Conservation (phyloP, 2,888 invertebrate species). For the Halictus quadricinctus region DNA sequence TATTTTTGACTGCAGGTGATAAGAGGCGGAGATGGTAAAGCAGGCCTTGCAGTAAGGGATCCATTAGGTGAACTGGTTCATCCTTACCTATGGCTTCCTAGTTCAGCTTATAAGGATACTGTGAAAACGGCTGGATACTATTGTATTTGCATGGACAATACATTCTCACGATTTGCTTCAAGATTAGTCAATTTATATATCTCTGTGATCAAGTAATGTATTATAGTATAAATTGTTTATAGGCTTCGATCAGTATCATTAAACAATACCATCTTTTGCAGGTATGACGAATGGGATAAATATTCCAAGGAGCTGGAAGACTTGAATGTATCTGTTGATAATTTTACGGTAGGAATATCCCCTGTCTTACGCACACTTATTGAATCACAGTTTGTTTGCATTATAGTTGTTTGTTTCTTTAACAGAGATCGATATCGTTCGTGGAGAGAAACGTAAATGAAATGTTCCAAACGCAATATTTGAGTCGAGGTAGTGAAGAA, state of each 20-base stretch:
- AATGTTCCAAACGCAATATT: conserved; percentile 92
- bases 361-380: not conserved
- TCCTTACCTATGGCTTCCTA: conserved; percentile 95
- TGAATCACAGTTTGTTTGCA: not conserved
- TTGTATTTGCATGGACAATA: conserved; percentile 95
- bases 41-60: conserved; percentile 94
- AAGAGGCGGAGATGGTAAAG: conserved; percentile 96
- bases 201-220: conserved; percentile 89
- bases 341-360: conserved; percentile 90
- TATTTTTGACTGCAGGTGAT: conserved; percentile 86
- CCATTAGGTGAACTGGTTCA: conserved; percentile 93
- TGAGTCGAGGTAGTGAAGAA: conserved; percentile 90
- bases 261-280: conserved; percentile 61
- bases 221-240: not conserved
- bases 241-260: not conserved
- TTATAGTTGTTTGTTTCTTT: conserved; percentile 56
- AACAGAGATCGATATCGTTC: conserved; percentile 88
- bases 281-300: conserved; percentile 96
- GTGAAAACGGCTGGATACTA: conserved; percentile 92
- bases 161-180: conserved; percentile 94
- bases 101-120: conserved; percentile 93
- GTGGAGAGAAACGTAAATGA: conserved; percentile 94
- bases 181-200: conserved; percentile 95
- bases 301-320: conserved; percentile 95
- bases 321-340: conserved; percentile 93